Evolutionary conservation across 2,888 invertebrate genomes (phyloP), one percentile per base, ranked within the genome.

Genomic region (Apeira syringaria): DNA sequence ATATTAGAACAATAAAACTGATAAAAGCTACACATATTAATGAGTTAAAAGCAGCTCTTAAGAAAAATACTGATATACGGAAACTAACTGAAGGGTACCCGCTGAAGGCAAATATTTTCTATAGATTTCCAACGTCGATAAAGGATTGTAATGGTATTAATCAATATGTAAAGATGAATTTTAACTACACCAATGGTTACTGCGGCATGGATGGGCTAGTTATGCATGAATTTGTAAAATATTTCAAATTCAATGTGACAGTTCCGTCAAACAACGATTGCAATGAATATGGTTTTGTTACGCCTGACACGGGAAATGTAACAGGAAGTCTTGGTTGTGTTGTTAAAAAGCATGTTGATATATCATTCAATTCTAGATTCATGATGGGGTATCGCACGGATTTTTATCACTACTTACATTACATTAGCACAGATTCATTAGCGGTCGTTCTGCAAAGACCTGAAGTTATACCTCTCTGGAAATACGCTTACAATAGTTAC

Each of bases 321-420:
- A 64, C 59, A 1, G 78, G 78, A 0, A 68, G 65, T 34, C 60
- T 80, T 8, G 71, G 69, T 1, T 64, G 71, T 29, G 47, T 78
- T 1, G 17, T 66, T 8, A 49, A 56, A 1, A 44, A 58, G 3
- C 53, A 68, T 18, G 44, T 74, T 11, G 80, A 80, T 28, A 61
- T 80, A 39, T 79, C 80, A 0, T 80, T 80, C 20, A 78, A 79
- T 53, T 74, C 80, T 1, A 64, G 80, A 36, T 80, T 80, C 43
- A 49, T 80, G 53, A 63, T 67, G 1, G 37, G 17, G 18, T 80
- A 77, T 42, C 46, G 61, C 0, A 24, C 55, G 5, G 50, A 55
- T 1, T 28, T 47, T 1, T 58, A 67, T 39, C 38, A 53, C 31
- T 80, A 61, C 38, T 38, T 78, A 40, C 41, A 65, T 41, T 63